Evolutionary conservation across 2,113 vertebrate genomes (phyloP).

Genomic region (Narcine bancroftii): DNA sequence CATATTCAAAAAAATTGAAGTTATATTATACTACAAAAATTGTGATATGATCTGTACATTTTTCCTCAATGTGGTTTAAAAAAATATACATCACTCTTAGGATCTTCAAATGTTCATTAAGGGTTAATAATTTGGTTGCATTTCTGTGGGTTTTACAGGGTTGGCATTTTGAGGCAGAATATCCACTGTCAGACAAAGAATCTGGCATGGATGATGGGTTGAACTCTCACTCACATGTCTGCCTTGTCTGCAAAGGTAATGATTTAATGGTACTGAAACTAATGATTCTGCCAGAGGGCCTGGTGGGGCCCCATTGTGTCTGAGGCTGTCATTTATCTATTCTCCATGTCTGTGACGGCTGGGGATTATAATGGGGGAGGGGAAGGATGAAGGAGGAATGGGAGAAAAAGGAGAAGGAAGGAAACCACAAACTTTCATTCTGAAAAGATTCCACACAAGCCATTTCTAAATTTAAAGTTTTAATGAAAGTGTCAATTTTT

Average conservation of each 20-base stretch:
- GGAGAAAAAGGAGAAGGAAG: conserved; percentile 48
- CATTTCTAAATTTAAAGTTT: conserved; percentile 45
- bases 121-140: conserved; percentile 38
- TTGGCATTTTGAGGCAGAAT: conserved; percentile 40
- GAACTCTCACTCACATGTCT: conserved; percentile 53
- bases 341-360: conserved; percentile 43
- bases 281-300: conserved; percentile 65
- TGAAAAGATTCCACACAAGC: conserved; percentile 54
- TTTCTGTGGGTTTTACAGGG: conserved; percentile 28
- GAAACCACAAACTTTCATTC: conserved; percentile 58
- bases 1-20: background rate
- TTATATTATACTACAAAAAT: background rate
- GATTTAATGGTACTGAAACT: conserved; percentile 62
- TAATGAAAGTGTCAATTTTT: conserved; percentile 23
- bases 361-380: conserved; percentile 43
- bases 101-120: conserved; percentile 13
- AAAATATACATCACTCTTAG: background rate
- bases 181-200: conserved; percentile 41
- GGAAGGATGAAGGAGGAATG: background rate
- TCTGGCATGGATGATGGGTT: conserved; percentile 41
- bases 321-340: conserved; percentile 56
- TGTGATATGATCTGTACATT: background rate
- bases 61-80: background rate
- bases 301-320: conserved; percentile 56
- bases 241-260: conserved; percentile 60